Evolutionary conservation across 2,113 vertebrate genomes (phyloP).

Genomic region (Apodemus sylvaticus): DNA sequence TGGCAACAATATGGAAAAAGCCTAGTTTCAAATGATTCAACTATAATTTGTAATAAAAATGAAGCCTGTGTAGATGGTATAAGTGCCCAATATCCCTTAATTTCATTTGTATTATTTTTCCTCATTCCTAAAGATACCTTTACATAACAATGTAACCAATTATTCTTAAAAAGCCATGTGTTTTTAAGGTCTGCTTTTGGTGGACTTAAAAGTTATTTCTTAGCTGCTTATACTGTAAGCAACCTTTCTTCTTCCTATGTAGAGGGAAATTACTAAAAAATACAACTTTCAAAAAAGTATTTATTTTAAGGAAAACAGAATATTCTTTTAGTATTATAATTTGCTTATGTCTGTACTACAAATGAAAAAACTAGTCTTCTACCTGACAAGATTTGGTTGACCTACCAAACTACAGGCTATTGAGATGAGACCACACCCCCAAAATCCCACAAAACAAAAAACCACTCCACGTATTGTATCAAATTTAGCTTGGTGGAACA

Average conservation of each 20-base stretch:
- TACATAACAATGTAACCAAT: background rate
- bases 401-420: background rate
- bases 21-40: background rate
- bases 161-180: background rate
- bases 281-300: background rate
- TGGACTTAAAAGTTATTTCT: slow-evolving; percentile 1
- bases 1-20: slow-evolving; percentile 8
- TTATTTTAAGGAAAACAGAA: background rate
- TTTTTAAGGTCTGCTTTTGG: background rate
- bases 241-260: background rate
- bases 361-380: background rate
- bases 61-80: background rate
- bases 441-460: background rate
- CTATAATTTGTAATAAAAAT: background rate
- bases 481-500: background rate
- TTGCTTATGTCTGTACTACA: background rate
- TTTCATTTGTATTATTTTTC: background rate
- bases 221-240: background rate
- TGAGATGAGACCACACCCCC: background rate
- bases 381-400: background rate
- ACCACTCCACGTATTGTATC: background rate
- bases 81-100: background rate
- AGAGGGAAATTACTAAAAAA: background rate
- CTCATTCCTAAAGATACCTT: slow-evolving; percentile 15
- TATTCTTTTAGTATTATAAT: background rate